Conservation (phyloP, 2,113 vertebrate genomes). For the Anguilla japonica region DNA sequence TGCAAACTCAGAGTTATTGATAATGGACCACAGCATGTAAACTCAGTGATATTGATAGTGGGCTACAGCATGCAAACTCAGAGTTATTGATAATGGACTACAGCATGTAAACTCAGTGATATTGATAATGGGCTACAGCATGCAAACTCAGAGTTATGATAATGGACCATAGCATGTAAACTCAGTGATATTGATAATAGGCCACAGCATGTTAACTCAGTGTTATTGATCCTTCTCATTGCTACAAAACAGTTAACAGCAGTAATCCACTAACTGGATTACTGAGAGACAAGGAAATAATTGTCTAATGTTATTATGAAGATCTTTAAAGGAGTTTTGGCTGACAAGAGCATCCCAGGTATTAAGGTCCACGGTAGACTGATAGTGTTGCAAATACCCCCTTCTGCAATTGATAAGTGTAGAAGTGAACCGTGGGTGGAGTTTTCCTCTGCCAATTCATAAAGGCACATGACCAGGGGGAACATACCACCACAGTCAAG, state of each 20-base stretch:
- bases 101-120: too few species aligned
- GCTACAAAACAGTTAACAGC: not conserved
- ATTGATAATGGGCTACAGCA: too few species aligned
- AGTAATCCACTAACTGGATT: too few species aligned
- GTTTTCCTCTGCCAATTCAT: conserved; percentile 49
- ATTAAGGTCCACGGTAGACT: not conserved
- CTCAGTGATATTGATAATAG: too few species aligned
- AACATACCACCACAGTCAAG: conserved; percentile 45
- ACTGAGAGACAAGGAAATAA: too few species aligned
- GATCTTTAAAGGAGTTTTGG: too few species aligned
- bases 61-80: too few species aligned
- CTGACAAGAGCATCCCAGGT: not conserved
- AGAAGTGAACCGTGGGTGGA: conserved; percentile 48
- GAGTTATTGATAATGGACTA: not conserved
- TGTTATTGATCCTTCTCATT: not conserved
- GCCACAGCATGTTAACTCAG: too few species aligned
- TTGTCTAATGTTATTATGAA: too few species aligned
- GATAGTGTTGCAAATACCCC: conserved; percentile 38
- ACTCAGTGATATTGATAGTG: too few species aligned
- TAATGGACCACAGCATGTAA: too few species aligned
- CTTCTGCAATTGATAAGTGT: conserved; percentile 46
- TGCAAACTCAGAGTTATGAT: not conserved
- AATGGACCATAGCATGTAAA: not conserved
- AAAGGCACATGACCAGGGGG: conserved; percentile 46
- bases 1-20: too few species aligned